Evolutionary conservation across 2,888 invertebrate species (phyloP).

Genomic region (Neria commutata): DNA sequence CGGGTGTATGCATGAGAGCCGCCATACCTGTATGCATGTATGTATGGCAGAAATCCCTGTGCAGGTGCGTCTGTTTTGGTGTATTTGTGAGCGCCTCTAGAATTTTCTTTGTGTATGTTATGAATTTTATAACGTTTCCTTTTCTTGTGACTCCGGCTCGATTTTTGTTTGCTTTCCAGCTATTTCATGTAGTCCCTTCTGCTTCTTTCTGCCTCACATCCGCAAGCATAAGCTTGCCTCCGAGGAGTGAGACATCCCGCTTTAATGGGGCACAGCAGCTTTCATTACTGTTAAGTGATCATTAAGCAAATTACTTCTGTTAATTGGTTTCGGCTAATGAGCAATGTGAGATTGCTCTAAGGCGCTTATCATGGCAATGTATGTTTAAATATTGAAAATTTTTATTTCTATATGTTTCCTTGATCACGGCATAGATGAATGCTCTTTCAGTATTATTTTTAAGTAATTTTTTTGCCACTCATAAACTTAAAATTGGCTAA

Average conservation of each 20-base stretch:
- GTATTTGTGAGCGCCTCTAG: too few species aligned
- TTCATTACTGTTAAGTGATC: constrained; percentile 17
- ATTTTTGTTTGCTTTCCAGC: background rate
- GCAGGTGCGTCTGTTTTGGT: background rate
- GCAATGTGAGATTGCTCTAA: constrained; percentile 33
- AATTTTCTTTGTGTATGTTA: background rate
- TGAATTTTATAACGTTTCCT: background rate
- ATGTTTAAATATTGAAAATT: background rate
- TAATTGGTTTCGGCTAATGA: constrained; percentile 47
- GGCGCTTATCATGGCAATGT: too few species aligned
- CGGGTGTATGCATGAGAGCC: background rate
- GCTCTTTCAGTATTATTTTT: too few species aligned
- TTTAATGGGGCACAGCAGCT: background rate
- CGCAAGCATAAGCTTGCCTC: background rate
- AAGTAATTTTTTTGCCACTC: too few species aligned
- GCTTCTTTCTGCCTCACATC: background rate
- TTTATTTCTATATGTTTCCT: background rate
- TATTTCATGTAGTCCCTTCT: background rate
- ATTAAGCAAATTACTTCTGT: constrained; percentile 49
- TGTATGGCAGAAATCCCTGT: background rate
- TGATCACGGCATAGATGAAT: too few species aligned
- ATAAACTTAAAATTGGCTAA: too few species aligned
- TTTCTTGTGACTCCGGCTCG: background rate
- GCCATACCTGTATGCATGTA: background rate
- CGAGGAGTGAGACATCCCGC: too few species aligned